A percentile compares a stretch with the other conserved stretches of the same genome.
These are phyloP conservation scores for Epicauta chinensis DNA, from an alignment of 1,140 invertebrate genomes.

Conservation along the genomic window DNA sequence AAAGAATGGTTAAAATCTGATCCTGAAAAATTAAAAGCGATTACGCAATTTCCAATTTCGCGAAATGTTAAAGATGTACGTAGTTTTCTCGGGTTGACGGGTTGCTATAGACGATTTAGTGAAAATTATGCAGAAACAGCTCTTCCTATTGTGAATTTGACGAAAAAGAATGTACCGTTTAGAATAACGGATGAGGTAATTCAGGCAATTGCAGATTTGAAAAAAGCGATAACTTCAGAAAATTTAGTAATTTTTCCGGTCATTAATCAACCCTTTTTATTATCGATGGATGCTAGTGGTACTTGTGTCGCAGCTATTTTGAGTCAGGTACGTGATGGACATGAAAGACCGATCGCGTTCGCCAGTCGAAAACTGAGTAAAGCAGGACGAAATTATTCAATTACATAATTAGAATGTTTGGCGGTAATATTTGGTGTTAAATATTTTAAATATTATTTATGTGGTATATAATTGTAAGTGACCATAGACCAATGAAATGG, in stretches of 20 bases:
- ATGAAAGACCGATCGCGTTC: slow-evolving; percentile 27
- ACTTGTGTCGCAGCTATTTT: slow-evolving; percentile 25
- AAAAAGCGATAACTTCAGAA: slow-evolving; percentile 20
- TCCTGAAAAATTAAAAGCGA: slow-evolving; percentile 21
- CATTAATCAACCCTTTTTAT: slow-evolving; percentile 24
- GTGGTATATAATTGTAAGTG: too few relatives aligned
- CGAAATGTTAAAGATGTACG: slow-evolving; percentile 23
- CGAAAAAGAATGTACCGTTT: not conserved
- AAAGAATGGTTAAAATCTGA: slow-evolving; percentile 23
- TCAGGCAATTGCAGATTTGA: slow-evolving; percentile 18
- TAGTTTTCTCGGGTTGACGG: slow-evolving; percentile 22
- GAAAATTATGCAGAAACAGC: not conserved
- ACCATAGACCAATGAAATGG: too few relatives aligned
- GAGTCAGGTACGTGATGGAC: slow-evolving; percentile 18
- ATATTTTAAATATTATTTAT: too few relatives aligned
- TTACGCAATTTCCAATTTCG: slow-evolving; percentile 20
- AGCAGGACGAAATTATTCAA: slow-evolving; percentile 40
- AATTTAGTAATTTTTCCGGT: slow-evolving; percentile 27
- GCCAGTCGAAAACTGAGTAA: slow-evolving; percentile 33
- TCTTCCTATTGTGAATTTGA: not conserved
- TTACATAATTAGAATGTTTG: slow-evolving; percentile 42
- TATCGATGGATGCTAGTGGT: slow-evolving; percentile 20
- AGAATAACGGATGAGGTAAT: slow-evolving; percentile 7
- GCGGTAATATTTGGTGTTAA: slow-evolving; percentile 43
- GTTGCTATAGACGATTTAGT: slow-evolving; percentile 25